phyloP scores from a whole-genome alignment of 1,140 invertebrate genomes.

The Lepidurus apus region DNA sequence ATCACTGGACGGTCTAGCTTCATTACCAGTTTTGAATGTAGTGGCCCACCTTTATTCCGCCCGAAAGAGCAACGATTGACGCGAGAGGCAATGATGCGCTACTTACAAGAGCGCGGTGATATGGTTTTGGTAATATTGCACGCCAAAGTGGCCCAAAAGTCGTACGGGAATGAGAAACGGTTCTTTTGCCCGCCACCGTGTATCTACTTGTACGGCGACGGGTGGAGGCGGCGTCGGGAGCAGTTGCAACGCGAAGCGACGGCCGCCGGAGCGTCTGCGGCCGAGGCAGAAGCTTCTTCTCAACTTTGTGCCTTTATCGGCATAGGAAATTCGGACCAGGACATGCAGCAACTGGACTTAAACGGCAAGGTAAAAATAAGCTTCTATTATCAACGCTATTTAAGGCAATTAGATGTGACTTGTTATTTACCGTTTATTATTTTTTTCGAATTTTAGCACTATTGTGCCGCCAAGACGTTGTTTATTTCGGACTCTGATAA shows the following conservation, averaged over 20 bases:
- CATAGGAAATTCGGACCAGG: conserved; percentile 96
- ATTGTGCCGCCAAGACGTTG: conserved; percentile 98
- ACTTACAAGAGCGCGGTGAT: conserved; percentile 86
- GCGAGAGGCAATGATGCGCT: conserved; percentile 92
- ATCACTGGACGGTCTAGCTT: conserved; percentile 23
- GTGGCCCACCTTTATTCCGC: conserved; percentile 59
- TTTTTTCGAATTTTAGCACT: conserved; percentile 62
- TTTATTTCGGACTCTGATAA: conserved; percentile 99
- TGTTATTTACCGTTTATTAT: conserved; percentile 29
- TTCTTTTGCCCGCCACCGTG: conserved; percentile 99
- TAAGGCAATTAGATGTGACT: not conserved
- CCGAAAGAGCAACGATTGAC: conserved; percentile 78
- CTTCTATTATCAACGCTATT: not conserved
- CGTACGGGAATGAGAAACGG: conserved; percentile 98
- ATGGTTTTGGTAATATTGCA: conserved; percentile 96
- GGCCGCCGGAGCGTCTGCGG: conserved; percentile 43
- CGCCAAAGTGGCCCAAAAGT: conserved; percentile 98
- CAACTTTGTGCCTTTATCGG: conserved; percentile 97
- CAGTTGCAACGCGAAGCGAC: conserved; percentile 68
- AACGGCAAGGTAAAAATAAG: conserved; percentile 59
- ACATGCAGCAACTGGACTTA: conserved; percentile 97
- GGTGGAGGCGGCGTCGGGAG: conserved; percentile 90
- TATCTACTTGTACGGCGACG: conserved; percentile 95
- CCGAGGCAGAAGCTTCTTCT: conserved; percentile 79
- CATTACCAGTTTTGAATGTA: conserved; percentile 36